A percentile compares a stretch with the other conserved stretches of the same genome.
Conservation (phyloP, 2,888 invertebrate species). For the Sinelater perroti region DNA sequence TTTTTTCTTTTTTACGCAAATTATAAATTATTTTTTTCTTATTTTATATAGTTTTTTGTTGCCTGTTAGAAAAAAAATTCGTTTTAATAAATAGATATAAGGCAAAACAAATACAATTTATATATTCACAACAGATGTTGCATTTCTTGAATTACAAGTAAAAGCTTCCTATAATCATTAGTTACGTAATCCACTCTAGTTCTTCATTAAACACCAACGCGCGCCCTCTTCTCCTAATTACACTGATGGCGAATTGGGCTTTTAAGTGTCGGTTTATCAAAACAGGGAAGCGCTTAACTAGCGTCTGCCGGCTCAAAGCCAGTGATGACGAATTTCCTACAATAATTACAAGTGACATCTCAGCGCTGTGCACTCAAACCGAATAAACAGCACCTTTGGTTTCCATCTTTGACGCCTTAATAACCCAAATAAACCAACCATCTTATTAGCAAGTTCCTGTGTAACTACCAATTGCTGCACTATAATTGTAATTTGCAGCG, state of each 20-base stretch:
- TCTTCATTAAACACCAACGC: slow-evolving; percentile 26
- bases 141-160: no score
- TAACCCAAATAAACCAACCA: slow-evolving; percentile 60
- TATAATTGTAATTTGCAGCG: slow-evolving; percentile 2
- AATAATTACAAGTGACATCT: background rate
- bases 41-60: no score
- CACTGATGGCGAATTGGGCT: slow-evolving; percentile 56
- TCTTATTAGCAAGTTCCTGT: slow-evolving; percentile 50
- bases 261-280: slow-evolving; percentile 69
- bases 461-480: slow-evolving; percentile 32
- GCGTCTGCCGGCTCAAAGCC: slow-evolving; percentile 73
- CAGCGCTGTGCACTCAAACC: background rate
- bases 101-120: no score
- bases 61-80: no score
- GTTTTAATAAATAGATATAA: no score
- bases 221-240: slow-evolving; percentile 47
- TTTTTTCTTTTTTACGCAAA: no score
- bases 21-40: no score
- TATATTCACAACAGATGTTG: no score
- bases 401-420: slow-evolving; percentile 50
- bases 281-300: slow-evolving; percentile 79
- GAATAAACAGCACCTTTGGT: slow-evolving; percentile 17
- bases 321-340: slow-evolving; percentile 63
- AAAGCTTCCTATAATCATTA: no score
- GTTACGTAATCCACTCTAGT: background rate